Base-by-base conservation (phyloP, 2,797 vertebrate genomes). In the Pseudochaenichthys georgianus region DNA sequence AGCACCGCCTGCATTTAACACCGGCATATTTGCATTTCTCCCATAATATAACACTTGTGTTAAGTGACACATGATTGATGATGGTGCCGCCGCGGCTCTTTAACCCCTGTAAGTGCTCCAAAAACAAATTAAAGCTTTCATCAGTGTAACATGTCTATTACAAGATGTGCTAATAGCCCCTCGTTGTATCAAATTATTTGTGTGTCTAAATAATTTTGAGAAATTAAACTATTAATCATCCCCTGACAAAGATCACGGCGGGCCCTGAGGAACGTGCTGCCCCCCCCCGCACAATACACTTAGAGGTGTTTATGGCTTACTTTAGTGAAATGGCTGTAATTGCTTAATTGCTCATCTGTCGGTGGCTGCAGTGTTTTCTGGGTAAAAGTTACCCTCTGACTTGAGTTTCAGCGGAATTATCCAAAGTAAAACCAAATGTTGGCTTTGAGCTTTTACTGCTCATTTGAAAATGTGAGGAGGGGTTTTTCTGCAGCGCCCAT, bases 71-170 rank as follows among this genome's bases (percentile, higher is more conserved):
- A 94, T 96, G 95, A 95, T 96, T 94, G 94, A 96, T 96, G 93
- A 95, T 64, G 89, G 89, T 81, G 91, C 91, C 53, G 76, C 70
- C 82, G 89, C 89, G 93, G 92, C 93, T 95, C 95, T 92, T 89
- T 93, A 93, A 95, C 90, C 94, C 92, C 91, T 78, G 82, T 94
- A 94, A 95, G 93, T 95, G 94, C 93, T 94, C 91, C 86, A 78
- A 95, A 95, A 95, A 95, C 94, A 95, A 95, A 95, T 95, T 93
- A 93, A 93, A 88, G 88, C 94, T 95, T 96, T 96, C 94, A 96
- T 96, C 94, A 94, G 89, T 75, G 89, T 92, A 92, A 93, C 93
- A 83, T 73, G 92, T 94, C 94, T 90, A 93, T 95, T 95, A 94
- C 88, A 88, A 92, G 91, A 94, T 94, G 94, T 93, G 91, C 84